Percentiles rank a stretch among this genome's conserved stretches.
phyloP scores from a whole-genome alignment of 2,113 vertebrate genomes.

The Peucedramus taeniatus region DNA sequence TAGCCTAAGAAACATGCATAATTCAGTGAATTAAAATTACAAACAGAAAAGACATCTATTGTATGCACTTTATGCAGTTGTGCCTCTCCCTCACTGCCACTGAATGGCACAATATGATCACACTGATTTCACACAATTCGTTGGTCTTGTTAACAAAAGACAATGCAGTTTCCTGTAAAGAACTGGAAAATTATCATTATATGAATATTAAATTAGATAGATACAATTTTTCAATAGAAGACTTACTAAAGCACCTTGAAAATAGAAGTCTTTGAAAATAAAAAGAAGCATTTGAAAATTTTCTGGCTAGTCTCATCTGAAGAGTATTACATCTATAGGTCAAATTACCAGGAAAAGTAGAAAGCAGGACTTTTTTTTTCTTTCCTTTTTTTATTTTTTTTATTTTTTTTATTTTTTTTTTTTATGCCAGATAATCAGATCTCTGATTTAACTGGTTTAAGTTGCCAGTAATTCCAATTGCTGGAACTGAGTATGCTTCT shows the following conservation, averaged over 20 bases:
- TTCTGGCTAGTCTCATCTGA: background rate
- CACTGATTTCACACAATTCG: background rate
- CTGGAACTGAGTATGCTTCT: background rate
- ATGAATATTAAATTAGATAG: background rate
- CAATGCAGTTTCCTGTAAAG: background rate
- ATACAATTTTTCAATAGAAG: background rate
- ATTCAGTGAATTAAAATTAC: background rate
- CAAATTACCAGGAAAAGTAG: background rate
- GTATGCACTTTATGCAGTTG: background rate
- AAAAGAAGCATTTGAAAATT: background rate
- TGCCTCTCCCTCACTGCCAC: background rate
- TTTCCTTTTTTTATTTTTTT: no score
- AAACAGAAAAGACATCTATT: background rate
- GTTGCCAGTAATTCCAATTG: background rate
- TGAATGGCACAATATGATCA: background rate
- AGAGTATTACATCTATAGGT: background rate
- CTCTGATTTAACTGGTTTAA: background rate
- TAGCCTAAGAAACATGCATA: slow-evolving; percentile 21
- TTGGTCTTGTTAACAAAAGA: background rate
- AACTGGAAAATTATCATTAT: background rate
- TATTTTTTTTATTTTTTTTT: no score
- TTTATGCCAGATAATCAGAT: background rate
- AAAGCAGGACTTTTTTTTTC: background rate
- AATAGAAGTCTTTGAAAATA: background rate
- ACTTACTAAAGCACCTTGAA: background rate